Evolutionary conservation across 2,888 invertebrate species (phyloP).

Genomic region (Lochmaea crataegi): DNA sequence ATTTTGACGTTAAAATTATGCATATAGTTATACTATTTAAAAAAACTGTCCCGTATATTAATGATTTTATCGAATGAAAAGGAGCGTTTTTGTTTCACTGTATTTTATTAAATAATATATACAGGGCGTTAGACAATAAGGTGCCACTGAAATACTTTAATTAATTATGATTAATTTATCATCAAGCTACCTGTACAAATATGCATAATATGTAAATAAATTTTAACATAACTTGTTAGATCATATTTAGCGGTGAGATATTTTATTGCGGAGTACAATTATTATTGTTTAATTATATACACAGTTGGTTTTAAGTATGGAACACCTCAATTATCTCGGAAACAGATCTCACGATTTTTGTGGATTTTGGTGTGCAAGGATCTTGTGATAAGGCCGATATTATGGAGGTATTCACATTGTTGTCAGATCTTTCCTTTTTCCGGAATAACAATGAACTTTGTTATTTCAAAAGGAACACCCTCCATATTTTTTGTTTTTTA

Average conservation of each 20-base stretch:
- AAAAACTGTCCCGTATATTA: not conserved
- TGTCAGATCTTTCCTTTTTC: too few relatives aligned
- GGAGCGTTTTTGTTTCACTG: not conserved
- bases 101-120: not conserved
- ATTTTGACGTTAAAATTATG: not conserved
- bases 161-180: not conserved
- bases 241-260: not conserved
- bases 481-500: too few relatives aligned
- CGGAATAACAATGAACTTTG: too few relatives aligned
- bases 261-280: not conserved
- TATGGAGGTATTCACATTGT: too few relatives aligned
- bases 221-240: not conserved
- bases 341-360: too few relatives aligned
- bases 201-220: not conserved
- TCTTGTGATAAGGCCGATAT: too few relatives aligned
- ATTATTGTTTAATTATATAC: too few relatives aligned
- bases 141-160: not conserved
- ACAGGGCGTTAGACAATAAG: not conserved
- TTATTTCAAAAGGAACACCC: too few relatives aligned
- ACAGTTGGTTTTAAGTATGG: too few relatives aligned
- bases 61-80: too few relatives aligned
- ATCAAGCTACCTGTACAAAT: not conserved
- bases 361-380: too few relatives aligned
- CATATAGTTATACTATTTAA: not conserved
- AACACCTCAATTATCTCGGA: too few relatives aligned